Evolutionary conservation across 1,140 invertebrate species (phyloP).

Genomic region (Ceratina calcarata): DNA sequence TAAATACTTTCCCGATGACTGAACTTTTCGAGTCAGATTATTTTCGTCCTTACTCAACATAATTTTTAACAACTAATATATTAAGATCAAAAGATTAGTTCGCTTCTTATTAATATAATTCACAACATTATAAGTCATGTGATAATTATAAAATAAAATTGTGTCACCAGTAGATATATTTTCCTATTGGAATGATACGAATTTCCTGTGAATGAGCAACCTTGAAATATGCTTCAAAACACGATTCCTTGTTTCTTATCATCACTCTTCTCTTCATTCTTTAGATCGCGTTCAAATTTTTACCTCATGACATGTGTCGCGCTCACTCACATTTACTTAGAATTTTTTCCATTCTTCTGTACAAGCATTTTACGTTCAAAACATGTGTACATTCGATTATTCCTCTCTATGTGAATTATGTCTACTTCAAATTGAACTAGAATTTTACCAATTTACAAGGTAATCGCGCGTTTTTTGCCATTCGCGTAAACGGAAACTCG

Average conservation of each 20-base stretch:
- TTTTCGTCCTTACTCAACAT: background rate
- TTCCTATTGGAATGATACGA: background rate
- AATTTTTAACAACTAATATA: background rate
- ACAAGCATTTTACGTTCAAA: background rate
- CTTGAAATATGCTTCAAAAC: slow-evolving; percentile 33
- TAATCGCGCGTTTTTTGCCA: background rate
- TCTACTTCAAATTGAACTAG: background rate
- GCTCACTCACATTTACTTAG: slow-evolving; percentile 13
- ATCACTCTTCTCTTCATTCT: slow-evolving; percentile 13
- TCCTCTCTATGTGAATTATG: background rate
- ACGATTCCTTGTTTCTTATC: slow-evolving; percentile 6
- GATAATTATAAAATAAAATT: slow-evolving; percentile 7
- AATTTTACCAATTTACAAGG: background rate
- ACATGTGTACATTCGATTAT: background rate
- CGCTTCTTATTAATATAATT: no score
- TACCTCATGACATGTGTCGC: background rate
- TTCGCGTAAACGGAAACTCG: slow-evolving; percentile 7
- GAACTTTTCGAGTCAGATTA: background rate
- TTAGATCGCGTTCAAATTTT: background rate
- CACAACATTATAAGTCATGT: background rate
- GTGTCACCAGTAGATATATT: background rate
- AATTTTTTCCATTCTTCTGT: background rate
- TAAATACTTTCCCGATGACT: background rate
- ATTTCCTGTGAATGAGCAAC: slow-evolving; percentile 30
- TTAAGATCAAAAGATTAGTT: background rate